Evolutionary conservation across 2,888 invertebrate species (phyloP).

Genomic region (Torymus aiolomorphi): DNA sequence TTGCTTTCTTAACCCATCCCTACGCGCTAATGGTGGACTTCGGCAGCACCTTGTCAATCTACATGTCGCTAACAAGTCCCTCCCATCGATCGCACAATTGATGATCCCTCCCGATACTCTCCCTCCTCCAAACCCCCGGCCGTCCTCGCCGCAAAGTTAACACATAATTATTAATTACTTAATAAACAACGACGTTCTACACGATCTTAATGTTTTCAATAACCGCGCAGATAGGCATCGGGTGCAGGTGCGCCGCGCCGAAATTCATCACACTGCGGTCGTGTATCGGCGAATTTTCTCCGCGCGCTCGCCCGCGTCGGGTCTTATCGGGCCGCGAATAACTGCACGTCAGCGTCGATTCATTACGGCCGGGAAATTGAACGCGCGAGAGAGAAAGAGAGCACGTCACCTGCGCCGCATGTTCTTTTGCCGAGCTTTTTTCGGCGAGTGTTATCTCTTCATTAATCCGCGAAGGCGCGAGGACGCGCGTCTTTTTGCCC

Average conservation of each 20-base stretch:
- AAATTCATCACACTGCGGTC: constrained; percentile 8
- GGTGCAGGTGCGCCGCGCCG: constrained; percentile 18
- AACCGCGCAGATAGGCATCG: constrained; percentile 40
- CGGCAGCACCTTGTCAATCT: too few relatives aligned
- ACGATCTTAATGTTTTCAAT: constrained; percentile 38
- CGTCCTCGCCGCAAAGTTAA: not conserved
- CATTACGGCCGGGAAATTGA: constrained; percentile 43
- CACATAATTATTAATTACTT: constrained; percentile 39
- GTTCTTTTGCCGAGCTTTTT: not conserved
- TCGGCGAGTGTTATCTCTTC: constrained; percentile 16
- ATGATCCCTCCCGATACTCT: too few relatives aligned
- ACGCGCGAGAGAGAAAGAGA: constrained; percentile 15
- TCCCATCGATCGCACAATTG: too few relatives aligned
- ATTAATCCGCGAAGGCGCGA: constrained; percentile 14
- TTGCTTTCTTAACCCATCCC: too few relatives aligned
- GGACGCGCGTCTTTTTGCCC: not conserved
- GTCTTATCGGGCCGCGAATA: constrained; percentile 60
- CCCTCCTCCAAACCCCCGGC: too few relatives aligned
- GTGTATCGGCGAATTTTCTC: constrained; percentile 5
- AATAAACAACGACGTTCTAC: constrained; percentile 28
- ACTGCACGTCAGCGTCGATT: constrained; percentile 70
- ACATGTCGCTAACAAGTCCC: too few relatives aligned
- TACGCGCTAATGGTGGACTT: too few relatives aligned
- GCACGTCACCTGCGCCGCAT: constrained; percentile 8
- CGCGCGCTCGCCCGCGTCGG: constrained; percentile 7